Conservation (phyloP, 2,113 vertebrate species). For the Geococcyx californianus region DNA sequence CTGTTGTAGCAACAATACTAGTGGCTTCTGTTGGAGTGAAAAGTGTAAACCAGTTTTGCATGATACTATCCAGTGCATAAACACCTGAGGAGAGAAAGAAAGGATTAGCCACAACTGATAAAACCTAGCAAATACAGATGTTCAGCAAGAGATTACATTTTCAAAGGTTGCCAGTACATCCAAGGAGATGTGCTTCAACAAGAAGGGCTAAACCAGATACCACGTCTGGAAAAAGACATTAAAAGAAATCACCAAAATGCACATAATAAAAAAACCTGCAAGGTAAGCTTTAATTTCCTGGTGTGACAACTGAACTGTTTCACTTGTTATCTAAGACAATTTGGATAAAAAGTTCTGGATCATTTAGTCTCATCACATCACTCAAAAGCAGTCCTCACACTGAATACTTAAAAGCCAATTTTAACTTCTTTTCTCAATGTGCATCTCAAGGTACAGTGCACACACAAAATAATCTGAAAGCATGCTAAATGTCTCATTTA, state of each 20-base stretch:
- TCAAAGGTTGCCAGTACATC: background rate
- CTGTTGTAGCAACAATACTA: constrained; percentile 85
- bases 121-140: background rate
- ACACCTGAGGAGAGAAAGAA: constrained; percentile 79
- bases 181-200: background rate
- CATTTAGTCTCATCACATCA: background rate
- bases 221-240: too few relatives aligned
- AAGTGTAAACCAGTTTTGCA: constrained; percentile 88
- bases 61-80: constrained; percentile 86
- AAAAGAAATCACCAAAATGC: background rate
- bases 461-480: background rate
- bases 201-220: background rate
- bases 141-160: background rate
- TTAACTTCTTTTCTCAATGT: background rate
- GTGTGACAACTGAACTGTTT: background rate
- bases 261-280: background rate
- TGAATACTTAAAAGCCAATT: background rate
- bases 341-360: constrained; percentile 13
- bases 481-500: background rate
- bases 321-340: constrained; percentile 29
- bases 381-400: background rate
- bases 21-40: constrained; percentile 86
- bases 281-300: background rate
- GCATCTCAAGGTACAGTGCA: background rate
- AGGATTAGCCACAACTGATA: background rate